Base-by-base conservation (phyloP, 2,888 invertebrate species). In the Furcula furcula region DNA sequence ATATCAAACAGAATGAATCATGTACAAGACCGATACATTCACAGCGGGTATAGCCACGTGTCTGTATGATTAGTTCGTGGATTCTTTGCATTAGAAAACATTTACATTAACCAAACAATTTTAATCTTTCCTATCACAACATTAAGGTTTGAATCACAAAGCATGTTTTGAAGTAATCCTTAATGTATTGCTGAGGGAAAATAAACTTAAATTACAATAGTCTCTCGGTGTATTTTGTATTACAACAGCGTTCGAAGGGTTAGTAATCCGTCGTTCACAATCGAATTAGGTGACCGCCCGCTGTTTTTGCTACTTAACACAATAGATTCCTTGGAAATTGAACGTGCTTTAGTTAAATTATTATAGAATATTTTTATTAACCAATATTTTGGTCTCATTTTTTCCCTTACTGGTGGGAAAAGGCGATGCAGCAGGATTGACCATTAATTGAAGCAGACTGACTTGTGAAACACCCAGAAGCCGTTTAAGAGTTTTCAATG, bases 271-370 rank as follows among this genome's bases (percentile, higher is more conserved):
- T 40, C 58, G 65, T 25, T 73, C 60, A 66, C 71, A 70, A 77
- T 77, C 65, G 70, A 81, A 84, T 85, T 83, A 80, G 75, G 66
- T 76, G 83, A 86, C 81, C 83, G 51, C 85, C 85, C 69, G 76
- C 57, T 67, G 85, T 75, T 83, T 79, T 78, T 82, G 82, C 80
- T 82, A 77, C 77, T 82, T 73, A 67, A 73, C 72, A 81, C 76
- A 81, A 83, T 79, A 60, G 72, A 58, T 72, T 70, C 55, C 61
- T 61, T 62, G 60, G 54, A 67, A 65, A 63, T 65, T 61, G 66
- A 64, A 67, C 59, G 69, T 69, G 69, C 61, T 60, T 54, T 50
- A 53, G 48, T 55, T 40, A 64, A 75, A 76, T 79, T 77, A 71
- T 16, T 3, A n/a, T n/a, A 11, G 1, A 3, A 18, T n/a, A 9